A percentile compares a stretch with the other conserved stretches of the same genome.
Conservation (phyloP, 2,888 invertebrate species). For the Oligia strigilis region DNA sequence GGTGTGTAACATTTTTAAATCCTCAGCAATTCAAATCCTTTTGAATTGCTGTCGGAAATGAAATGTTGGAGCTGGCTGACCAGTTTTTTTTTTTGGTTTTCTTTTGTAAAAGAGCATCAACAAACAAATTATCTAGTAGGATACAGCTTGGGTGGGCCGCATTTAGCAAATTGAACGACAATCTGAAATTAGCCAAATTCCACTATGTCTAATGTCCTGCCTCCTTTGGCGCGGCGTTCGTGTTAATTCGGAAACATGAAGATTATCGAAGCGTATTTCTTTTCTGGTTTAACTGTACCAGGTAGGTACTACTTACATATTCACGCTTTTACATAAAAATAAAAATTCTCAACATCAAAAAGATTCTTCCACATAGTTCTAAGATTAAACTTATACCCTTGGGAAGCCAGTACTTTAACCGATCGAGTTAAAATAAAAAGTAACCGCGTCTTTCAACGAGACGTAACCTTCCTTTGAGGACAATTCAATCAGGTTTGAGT, state of each 20-base stretch:
- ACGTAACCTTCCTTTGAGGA: conserved; percentile 14
- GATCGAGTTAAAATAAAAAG: conserved; percentile 14
- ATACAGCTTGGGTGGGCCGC: too few relatives aligned
- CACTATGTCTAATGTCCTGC: too few relatives aligned
- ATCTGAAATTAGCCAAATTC: too few relatives aligned
- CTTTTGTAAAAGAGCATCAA: too few relatives aligned
- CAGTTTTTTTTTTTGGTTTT: too few relatives aligned
- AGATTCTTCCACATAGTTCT: neutral
- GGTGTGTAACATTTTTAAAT: neutral
- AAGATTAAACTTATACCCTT: conserved; percentile 4
- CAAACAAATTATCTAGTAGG: too few relatives aligned
- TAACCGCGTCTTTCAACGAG: neutral
- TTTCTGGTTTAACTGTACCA: neutral
- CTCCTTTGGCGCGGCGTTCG: neutral
- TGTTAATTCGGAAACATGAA: neutral
- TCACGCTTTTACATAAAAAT: neutral
- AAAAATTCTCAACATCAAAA: conserved; percentile 4
- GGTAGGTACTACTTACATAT: neutral
- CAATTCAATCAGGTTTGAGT: conserved; percentile 10
- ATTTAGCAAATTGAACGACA: too few relatives aligned
- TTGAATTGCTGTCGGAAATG: too few relatives aligned
- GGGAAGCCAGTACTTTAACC: neutral
- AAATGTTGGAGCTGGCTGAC: too few relatives aligned
- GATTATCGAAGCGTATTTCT: neutral
- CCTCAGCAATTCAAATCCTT: too few relatives aligned